A percentile compares a stretch with the other conserved stretches of the same genome.
Conservation (phyloP, 2,113 vertebrate genomes). For the Polypterus senegalus region DNA sequence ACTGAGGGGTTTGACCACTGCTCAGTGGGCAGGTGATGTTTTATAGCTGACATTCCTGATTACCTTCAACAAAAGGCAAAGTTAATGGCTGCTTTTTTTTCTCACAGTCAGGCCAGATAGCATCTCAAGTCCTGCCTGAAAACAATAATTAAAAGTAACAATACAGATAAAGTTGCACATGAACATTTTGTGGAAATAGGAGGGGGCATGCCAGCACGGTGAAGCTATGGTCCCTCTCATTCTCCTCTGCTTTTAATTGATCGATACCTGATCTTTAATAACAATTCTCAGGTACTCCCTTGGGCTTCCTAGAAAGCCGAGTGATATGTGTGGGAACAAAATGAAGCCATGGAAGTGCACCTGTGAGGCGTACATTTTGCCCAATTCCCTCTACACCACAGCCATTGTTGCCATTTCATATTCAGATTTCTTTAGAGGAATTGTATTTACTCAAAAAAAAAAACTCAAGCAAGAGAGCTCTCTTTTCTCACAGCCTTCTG, state of each 20-base stretch:
- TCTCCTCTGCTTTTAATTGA: conserved; percentile 56
- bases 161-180: conserved; percentile 62
- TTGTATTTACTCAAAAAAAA: conserved; percentile 27
- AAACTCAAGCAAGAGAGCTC: conserved; percentile 7
- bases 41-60: conserved; percentile 31
- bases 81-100: conserved; percentile 48
- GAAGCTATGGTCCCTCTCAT: conserved; percentile 35
- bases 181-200: conserved; percentile 36
- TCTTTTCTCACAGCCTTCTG: too few relatives aligned
- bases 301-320: conserved; percentile 42
- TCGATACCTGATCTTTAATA: conserved; percentile 62
- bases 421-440: conserved; percentile 50
- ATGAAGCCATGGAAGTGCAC: conserved; percentile 42
- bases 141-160: conserved; percentile 43
- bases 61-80: conserved; percentile 24
- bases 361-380: conserved; percentile 42
- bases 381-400: conserved; percentile 31
- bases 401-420: conserved; percentile 48
- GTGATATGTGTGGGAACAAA: conserved; percentile 74
- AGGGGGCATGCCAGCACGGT: conserved; percentile 38
- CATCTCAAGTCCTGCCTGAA: conserved; percentile 33
- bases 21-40: conserved; percentile 30
- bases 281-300: conserved; percentile 47
- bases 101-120: conserved; percentile 47
- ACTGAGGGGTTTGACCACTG: background rate